Evolutionary conservation across 2,113 vertebrate species (phyloP), one percentile per base, ranked within the genome.

Genomic region (Ondatra zibethicus): DNA sequence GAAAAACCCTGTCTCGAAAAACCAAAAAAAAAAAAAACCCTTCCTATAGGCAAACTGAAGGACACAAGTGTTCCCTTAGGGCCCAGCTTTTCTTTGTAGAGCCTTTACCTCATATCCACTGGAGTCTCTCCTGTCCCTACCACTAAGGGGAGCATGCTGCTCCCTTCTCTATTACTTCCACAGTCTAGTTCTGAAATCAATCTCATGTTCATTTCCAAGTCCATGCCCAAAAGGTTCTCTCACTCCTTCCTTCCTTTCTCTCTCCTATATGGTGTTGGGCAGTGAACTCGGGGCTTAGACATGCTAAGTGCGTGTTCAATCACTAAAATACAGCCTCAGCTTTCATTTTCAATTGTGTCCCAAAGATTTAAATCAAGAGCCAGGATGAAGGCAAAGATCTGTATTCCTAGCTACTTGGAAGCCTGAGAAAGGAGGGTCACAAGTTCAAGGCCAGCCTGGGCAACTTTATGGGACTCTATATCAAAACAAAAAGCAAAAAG

Each of bases 261-360:
- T 29, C 42, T 75, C 73, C 36, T 58, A 39, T n/a, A 5, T 42
- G 31, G 27, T n/a, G 42, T 8, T 66, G 19, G 27, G 8, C 55
- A 65, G 1, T 33, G 23, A 89, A 42, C 42, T 19, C 25, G 72
- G 25, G 52, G 39, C 23, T 66, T 63, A 36, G 29, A 13, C 55
- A 76, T 65, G 21, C 55, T 52, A 90, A 55, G 36, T 21, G 29
- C 6, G 0, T 66, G 29, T 31, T 66, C 42, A 4, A 47, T 29
- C 63, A 88, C n/a, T 72, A 68, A 72, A 45, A 39, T 72, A 80
- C 25, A 61, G 4, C 21, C 33, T 47, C 50, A 33, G 39, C 65
- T 42, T 92, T 95, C 58, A 65, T 89, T 93, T 97, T 95, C 66
- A 95, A 47, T 42, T 94, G 39, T 45, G 3, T 95, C 45, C 92